These are phyloP conservation scores for Sesamia nonagrioides DNA, from an alignment of 1,140 invertebrate genomes.

Conservation along the genomic window DNA sequence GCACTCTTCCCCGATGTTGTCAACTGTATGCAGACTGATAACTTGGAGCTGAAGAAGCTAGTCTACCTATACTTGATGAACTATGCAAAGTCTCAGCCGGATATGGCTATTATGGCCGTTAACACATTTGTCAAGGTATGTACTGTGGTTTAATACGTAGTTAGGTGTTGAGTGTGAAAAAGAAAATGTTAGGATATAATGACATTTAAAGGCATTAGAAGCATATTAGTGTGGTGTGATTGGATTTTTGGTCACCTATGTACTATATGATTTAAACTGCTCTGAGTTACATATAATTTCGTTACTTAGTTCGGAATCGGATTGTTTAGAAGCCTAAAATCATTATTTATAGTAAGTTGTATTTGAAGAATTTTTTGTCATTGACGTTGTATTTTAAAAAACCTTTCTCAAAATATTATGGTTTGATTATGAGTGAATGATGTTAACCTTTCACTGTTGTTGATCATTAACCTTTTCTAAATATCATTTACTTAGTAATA, in stretches of 20 bases:
- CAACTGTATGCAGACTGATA: constrained; percentile 99
- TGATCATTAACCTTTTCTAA: constrained; percentile 2
- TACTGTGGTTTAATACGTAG: constrained; percentile 50
- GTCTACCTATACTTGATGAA: constrained; percentile 99
- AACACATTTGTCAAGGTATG: constrained; percentile 99
- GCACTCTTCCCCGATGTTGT: constrained; percentile 99
- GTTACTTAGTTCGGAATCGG: too few species aligned
- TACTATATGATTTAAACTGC: too few species aligned
- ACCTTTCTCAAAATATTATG: background rate
- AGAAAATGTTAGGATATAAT: constrained; percentile 5
- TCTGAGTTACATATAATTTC: too few species aligned
- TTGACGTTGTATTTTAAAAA: background rate
- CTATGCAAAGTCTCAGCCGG: constrained; percentile 99
- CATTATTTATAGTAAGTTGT: too few species aligned
- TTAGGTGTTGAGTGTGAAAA: background rate
- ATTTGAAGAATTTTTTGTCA: too few species aligned
- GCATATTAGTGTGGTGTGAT: background rate
- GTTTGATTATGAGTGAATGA: background rate
- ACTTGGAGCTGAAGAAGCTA: constrained; percentile 99
- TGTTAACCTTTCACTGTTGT: background rate
- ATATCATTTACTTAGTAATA: background rate
- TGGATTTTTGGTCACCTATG: too few species aligned
- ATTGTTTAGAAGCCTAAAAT: too few species aligned
- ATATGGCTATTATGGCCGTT: constrained; percentile 99
- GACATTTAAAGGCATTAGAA: background rate